Percentiles rank a stretch among this genome's conserved stretches.
Evolutionary conservation across 2,797 vertebrate genomes (phyloP).

Genomic region (Tokudaia tokunoshimensis): DNA sequence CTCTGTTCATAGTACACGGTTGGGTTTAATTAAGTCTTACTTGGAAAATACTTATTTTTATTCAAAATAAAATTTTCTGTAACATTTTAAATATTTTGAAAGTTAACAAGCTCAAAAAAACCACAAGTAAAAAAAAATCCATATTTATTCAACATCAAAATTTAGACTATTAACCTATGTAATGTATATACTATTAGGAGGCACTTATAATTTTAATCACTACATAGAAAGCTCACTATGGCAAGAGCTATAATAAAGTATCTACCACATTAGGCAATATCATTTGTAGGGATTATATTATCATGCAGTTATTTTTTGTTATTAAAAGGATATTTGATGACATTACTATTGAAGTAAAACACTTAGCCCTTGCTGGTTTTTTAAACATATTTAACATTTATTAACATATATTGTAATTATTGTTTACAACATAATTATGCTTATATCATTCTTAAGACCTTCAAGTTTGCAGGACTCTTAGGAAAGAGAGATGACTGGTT

Average conservation of each 20-base stretch:
- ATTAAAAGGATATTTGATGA: background rate
- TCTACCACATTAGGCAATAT: background rate
- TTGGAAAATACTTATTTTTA: background rate
- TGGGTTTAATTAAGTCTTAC: background rate
- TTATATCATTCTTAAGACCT: background rate
- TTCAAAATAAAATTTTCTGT: background rate
- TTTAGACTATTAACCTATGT: background rate
- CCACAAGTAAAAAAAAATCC: background rate
- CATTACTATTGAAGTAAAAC: background rate
- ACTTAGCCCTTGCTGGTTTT: background rate
- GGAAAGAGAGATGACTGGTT: background rate
- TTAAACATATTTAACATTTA: background rate
- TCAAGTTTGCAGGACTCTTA: background rate
- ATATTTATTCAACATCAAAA: background rate
- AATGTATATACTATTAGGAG: background rate
- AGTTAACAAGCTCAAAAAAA: background rate
- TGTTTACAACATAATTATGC: background rate
- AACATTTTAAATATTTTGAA: conserved; percentile 29
- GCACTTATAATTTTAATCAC: background rate
- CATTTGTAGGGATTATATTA: background rate
- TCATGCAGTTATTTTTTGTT: background rate
- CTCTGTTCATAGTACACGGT: no score
- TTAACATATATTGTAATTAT: background rate
- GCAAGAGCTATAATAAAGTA: background rate
- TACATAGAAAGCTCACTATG: background rate